Evolutionary conservation across 2,888 invertebrate species (phyloP), one percentile per base, ranked within the genome.

Genomic region (Agrotis ipsilon): DNA sequence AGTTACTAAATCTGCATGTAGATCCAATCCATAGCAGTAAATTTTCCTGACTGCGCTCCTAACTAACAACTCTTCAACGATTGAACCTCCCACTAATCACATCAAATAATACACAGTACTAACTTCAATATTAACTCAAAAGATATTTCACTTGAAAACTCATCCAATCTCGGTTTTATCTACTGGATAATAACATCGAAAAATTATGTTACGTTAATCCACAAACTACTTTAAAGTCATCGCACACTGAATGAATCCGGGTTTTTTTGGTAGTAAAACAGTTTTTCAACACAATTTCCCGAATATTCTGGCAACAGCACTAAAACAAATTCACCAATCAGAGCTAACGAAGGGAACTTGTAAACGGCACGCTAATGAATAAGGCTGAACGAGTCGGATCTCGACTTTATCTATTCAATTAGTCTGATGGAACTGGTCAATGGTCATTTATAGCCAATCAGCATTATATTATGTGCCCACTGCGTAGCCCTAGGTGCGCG

Each of bases 351-450:
- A 65, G 59, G 43, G 32, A 70, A 54, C 62, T 68, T 66, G 68
- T 74, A 27, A 77, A 52, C 60, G 74, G 58, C 39, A 52, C 52
- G 62, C 67, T 79, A 72, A 82, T 80, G 74, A 77, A 80, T 73
- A 80, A 54, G 48, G 60, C 51, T 66, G 70, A 76, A 66, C 68
- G 65, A 81, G 60, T 67, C 48, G 21, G 66, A 68, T 69, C 77
- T 82, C 67, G 68, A 71, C 62, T 68, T 68, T 71, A 78, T 80
- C 80, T 83, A 83, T 82, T 83, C 81, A 83, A 83, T 82, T 80
- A 83, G 32, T 11, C 61, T 65, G 80, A 82, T 80, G 59, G 78
- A 83, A 63, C 66, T 80, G 77, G 80, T 74, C 77, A 77, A 77
- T 73, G 66, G 63, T 70, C 68, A 75, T 69, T 79, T 72, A 75